Percentiles rank a stretch among this genome's conserved stretches.
phyloP scores from a whole-genome alignment of 2,888 invertebrate genomes.

The Tipula unca region DNA sequence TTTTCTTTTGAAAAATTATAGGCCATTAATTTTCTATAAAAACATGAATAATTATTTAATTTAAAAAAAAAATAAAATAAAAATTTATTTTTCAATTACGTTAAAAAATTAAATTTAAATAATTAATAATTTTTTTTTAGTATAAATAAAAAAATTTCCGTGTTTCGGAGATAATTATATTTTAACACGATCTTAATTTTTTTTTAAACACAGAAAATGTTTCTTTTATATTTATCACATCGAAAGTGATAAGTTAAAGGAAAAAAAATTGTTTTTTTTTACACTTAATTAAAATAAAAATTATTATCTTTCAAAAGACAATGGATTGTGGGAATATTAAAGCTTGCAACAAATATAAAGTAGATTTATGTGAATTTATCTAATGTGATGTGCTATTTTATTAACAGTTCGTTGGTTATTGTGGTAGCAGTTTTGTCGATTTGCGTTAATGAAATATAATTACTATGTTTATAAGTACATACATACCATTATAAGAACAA shows the following conservation, averaged over 20 bases:
- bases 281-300: slow-evolving; percentile 8
- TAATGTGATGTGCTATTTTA: background rate
- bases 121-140: background rate
- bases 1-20: background rate
- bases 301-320: background rate
- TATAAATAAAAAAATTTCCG: background rate
- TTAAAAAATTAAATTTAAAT: background rate
- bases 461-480: background rate
- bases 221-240: background rate
- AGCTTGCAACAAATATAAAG: background rate
- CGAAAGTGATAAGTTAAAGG: background rate
- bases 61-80: background rate
- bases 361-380: background rate
- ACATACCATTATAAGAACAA: background rate
- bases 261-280: background rate
- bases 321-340: background rate
- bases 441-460: background rate
- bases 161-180: background rate
- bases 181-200: slow-evolving; percentile 9
- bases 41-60: background rate
- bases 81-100: background rate
- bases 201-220: background rate
- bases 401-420: background rate
- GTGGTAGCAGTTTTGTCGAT: background rate
- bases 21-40: background rate